phyloP scores from a whole-genome alignment of 2,797 vertebrate species.

The Malurus leucopterus region DNA sequence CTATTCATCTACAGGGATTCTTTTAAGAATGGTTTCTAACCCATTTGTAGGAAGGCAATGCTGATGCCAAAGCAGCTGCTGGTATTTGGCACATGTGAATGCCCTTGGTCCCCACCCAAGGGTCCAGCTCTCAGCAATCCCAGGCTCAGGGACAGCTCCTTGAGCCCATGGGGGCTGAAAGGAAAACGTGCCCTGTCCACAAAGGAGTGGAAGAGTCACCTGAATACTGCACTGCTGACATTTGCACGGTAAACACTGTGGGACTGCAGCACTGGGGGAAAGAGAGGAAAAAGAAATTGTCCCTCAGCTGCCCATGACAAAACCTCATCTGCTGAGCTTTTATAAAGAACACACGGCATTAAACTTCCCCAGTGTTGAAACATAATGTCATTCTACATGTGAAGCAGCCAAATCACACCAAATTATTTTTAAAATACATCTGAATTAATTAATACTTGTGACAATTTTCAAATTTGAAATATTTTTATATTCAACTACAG shows the following conservation, averaged over 20 bases:
- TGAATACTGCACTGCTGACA: not conserved
- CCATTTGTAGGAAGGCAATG: not conserved
- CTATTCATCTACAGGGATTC: not conserved
- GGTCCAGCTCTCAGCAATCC: not conserved
- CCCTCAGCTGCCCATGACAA: not conserved
- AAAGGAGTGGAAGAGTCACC: not conserved
- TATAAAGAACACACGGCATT: not conserved
- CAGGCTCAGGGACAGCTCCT: not conserved
- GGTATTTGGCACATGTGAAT: not conserved
- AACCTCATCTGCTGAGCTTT: not conserved
- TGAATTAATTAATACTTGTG: not conserved
- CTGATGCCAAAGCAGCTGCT: not conserved
- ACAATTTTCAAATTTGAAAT: not conserved
- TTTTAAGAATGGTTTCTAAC: not conserved
- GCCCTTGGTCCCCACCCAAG: accelerated
- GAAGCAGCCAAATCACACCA: not conserved
- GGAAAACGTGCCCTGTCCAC: not conserved
- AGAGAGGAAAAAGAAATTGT: not conserved
- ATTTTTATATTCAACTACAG: not conserved
- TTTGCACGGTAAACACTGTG: not conserved
- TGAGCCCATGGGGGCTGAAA: not conserved
- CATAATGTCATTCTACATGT: not conserved
- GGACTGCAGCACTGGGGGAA: not conserved
- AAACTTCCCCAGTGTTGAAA: not conserved
- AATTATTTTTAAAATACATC: not conserved